These are phyloP conservation scores for Phymorhynchus buccinoides DNA, from an alignment of 1,140 invertebrate species.

Conservation along the genomic window DNA sequence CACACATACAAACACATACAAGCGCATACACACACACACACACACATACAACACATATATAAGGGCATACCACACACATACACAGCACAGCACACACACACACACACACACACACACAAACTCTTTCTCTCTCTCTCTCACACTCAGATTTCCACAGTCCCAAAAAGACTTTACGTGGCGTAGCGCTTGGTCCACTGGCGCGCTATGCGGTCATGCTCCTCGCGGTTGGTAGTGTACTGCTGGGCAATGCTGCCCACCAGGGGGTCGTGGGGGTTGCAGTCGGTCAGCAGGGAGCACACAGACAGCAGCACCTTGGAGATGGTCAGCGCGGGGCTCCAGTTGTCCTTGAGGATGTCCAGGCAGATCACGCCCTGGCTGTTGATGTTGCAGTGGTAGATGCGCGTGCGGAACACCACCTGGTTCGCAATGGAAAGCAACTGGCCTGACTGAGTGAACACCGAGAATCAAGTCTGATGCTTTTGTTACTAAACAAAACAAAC, in stretches of 20 bases:
- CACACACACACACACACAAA: conserved; percentile 20
- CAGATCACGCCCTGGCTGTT: conserved; percentile 74
- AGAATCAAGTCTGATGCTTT: too few species aligned
- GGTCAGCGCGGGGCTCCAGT: conserved; percentile 73
- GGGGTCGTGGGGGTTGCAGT: conserved; percentile 86
- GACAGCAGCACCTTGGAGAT: conserved; percentile 76
- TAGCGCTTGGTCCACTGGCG: conserved; percentile 98
- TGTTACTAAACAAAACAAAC: too few species aligned
- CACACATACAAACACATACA: too few species aligned
- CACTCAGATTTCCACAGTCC: not conserved
- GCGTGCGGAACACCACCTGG: conserved; percentile 90
- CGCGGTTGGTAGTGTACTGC: conserved; percentile 96
- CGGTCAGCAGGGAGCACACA: conserved; percentile 89
- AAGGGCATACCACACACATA: too few species aligned
- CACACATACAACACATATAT: not conserved
- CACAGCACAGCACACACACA: not conserved
- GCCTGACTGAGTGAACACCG: too few species aligned
- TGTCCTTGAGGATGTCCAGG: conserved; percentile 73
- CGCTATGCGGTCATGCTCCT: conserved; percentile 97
- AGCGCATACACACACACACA: not conserved
- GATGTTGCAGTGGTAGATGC: conserved; percentile 75
- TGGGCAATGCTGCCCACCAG: conserved; percentile 98
- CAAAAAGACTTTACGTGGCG: conserved; percentile 79
- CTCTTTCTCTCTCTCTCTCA: conserved; percentile 9
- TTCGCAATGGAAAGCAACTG: too few species aligned